Percentiles rank a stretch among this genome's conserved stretches.
phyloP scores from a whole-genome alignment of 2,113 vertebrate genomes.

The Rallus limicola region DNA sequence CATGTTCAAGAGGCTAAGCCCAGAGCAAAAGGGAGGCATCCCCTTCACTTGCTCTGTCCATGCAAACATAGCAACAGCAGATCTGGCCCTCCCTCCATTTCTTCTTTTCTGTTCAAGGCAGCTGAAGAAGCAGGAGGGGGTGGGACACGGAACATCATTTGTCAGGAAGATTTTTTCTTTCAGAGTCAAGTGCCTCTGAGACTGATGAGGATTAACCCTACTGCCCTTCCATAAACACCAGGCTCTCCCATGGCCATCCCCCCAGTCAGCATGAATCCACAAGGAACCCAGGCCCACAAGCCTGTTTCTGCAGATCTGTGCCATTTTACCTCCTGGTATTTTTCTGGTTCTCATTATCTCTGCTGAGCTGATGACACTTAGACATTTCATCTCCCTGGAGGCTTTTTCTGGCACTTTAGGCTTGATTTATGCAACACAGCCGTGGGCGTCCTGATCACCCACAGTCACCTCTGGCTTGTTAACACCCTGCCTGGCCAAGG shows the following conservation, averaged over 20 bases:
- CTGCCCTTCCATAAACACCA: not conserved
- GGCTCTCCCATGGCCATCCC: not conserved
- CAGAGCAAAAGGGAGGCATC: not conserved
- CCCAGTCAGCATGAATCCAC: not conserved
- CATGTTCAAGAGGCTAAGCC: not conserved
- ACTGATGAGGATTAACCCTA: not conserved
- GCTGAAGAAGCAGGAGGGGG: not conserved
- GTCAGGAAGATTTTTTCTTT: not conserved
- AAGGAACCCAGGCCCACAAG: not conserved
- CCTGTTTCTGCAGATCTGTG: not conserved
- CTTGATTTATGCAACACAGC: not conserved
- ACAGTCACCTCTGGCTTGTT: not conserved
- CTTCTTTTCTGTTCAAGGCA: not conserved
- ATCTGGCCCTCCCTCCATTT: not conserved
- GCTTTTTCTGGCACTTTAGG: not conserved
- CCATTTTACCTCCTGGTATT: not conserved
- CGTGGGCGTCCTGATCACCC: not conserved
- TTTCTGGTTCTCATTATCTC: slow-evolving; percentile 52
- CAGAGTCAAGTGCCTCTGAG: not conserved
- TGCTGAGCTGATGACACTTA: slow-evolving; percentile 37
- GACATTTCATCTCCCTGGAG: not conserved
- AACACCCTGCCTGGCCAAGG: not conserved
- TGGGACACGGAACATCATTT: not conserved
- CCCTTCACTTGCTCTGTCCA: not conserved
- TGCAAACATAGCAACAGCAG: not conserved